Base-by-base conservation (phyloP, 2,797 vertebrate species). In the Poeciliopsis infans region DNA sequence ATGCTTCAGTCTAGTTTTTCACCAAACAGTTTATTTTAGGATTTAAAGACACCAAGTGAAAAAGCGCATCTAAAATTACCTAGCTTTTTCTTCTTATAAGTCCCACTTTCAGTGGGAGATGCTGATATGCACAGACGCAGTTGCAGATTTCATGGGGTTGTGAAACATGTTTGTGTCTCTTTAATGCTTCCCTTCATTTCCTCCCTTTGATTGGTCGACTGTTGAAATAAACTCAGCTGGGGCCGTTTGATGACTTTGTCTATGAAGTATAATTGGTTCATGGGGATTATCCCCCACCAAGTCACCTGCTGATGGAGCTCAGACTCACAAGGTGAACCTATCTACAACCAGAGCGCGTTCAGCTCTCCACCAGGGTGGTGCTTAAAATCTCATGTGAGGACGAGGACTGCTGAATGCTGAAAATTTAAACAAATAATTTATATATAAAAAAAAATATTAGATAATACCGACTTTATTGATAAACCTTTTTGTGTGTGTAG, bases 201-300 rank as follows among this genome's bases (percentile, higher is more conserved):
- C 39, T 79, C 51, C 61, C 86, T 92, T 87, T 91, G 86, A 88
- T 85, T 83, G 31, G 79, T 78, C 72, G 46, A 16, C 75, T 69
- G 85, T 79, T 83, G 82, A 80, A 92, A 91, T 91, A 87, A 90
- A 84, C 89, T 80, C 46, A 23, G 82, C 68, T 68, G 82, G 83
- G 72, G 82, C 86, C 82, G 74, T 77, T 83, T 93, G 91, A 93
- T 92, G 92, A 94, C 92, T 93, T 94, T 94, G 84, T 81, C 89
- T 86, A 77, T 93, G 89, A 92, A 94, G 89, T 91, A 89, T 91
- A 95, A 94, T 94, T 95, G 93, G 95, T 95, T 93, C 92, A 83
- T 66, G 7, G 78, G 93, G 94, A 95, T 95, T 94, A 94, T 92
- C 90, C 93, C 84, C 81, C 28, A 89, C 88, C 75, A 80, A 86